These are phyloP conservation scores for Dendrophyllia cribrosa DNA, from an alignment of 64 coral and sea anemone genomes.

Conservation along the genomic window DNA sequence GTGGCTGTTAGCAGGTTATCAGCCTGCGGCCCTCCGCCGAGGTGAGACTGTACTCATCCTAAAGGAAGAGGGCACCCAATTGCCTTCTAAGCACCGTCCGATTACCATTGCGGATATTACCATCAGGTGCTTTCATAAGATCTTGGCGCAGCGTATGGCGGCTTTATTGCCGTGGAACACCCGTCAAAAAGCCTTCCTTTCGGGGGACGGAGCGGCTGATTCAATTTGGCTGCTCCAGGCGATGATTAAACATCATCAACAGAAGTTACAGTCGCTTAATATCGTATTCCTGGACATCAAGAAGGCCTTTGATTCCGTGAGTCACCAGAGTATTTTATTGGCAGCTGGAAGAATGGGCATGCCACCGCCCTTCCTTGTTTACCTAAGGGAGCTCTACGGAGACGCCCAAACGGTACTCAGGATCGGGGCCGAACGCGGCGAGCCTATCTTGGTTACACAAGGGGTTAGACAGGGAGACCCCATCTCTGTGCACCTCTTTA, in stretches of 20 bases:
- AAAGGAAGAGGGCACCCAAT: background rate
- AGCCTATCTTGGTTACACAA: background rate
- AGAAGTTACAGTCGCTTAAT: background rate
- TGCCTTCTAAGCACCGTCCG: background rate
- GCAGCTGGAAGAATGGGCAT: conserved; percentile 11
- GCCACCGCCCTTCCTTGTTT: background rate
- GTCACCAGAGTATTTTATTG: conserved; percentile 23
- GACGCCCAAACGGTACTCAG: background rate
- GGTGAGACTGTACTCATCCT: background rate
- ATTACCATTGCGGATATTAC: background rate
- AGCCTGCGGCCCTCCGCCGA: background rate
- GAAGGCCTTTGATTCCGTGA: conserved; percentile 56
- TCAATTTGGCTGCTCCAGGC: background rate
- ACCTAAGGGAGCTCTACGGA: conserved; percentile 10
- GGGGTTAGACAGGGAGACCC: conserved; percentile 41
- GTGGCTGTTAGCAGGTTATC: conserved; percentile 7
- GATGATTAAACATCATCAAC: background rate
- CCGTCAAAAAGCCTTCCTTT: too few species aligned
- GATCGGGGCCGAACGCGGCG: background rate
- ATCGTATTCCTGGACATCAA: background rate
- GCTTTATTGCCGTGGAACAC: too few species aligned
- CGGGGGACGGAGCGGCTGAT: background rate
- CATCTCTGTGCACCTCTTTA: too few species aligned
- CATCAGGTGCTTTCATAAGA: background rate
- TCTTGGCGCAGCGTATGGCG: background rate